These are phyloP conservation scores for Emydura subglobosa DNA, from an alignment of 2,113 vertebrate species.

Conservation along the genomic window DNA sequence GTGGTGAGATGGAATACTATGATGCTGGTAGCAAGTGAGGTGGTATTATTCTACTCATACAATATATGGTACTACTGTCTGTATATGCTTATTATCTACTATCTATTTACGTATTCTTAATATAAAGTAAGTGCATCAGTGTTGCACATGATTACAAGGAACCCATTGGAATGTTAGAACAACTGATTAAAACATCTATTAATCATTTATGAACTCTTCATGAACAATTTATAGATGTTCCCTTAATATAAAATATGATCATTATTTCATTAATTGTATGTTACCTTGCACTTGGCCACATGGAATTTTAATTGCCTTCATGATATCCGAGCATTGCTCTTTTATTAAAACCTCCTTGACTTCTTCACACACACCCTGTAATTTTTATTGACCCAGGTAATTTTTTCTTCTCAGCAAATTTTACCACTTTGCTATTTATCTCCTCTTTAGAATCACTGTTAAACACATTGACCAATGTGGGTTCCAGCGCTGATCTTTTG, in stretches of 20 bases:
- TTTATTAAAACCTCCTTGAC: not conserved
- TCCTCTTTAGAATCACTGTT: not conserved
- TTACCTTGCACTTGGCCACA: not conserved
- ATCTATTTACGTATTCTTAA: too few species aligned
- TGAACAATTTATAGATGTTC: not conserved
- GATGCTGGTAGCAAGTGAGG: not conserved
- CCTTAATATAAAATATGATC: not conserved
- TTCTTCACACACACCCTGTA: not conserved
- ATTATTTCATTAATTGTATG: not conserved
- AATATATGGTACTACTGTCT: too few species aligned
- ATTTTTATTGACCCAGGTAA: not conserved
- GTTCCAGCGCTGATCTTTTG: slow-evolving; percentile 3
- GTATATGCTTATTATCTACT: too few species aligned
- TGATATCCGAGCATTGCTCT: not conserved
- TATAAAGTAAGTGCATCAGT: not conserved
- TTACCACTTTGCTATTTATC: not conserved
- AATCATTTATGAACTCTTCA: not conserved
- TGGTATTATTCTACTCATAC: not conserved
- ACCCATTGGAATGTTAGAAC: not conserved
- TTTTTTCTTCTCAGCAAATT: not conserved
- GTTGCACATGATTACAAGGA: not conserved
- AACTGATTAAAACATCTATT: not conserved
- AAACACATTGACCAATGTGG: slow-evolving; percentile 15
- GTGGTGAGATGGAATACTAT: not conserved
- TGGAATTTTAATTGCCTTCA: slow-evolving; percentile 37